These are phyloP conservation scores for Dorcus hopei DNA, from an alignment of 2,888 invertebrate species.

Conservation along the genomic window DNA sequence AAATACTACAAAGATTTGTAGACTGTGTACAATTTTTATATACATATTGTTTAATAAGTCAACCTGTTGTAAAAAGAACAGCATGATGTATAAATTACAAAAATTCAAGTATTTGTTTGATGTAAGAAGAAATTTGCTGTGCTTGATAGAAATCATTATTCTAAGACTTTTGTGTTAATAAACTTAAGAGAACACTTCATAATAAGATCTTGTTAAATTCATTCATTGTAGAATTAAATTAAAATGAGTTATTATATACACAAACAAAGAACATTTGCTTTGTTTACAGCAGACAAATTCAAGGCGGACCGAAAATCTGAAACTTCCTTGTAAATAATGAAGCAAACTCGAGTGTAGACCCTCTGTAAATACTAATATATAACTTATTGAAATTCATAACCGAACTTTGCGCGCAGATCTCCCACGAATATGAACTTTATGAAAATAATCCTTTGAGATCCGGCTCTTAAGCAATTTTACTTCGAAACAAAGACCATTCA, in stretches of 20 bases:
- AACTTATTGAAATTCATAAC: slow-evolving; percentile 46
- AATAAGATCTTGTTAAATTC: neutral
- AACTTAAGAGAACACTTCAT: too few species aligned
- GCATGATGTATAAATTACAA: too few species aligned
- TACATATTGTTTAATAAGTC: too few species aligned
- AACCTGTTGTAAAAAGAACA: too few species aligned
- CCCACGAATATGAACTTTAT: slow-evolving; percentile 38
- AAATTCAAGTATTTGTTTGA: too few species aligned
- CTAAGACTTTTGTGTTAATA: too few species aligned
- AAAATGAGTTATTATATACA: slow-evolving; percentile 14
- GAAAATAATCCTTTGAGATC: slow-evolving; percentile 37
- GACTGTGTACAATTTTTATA: too few species aligned
- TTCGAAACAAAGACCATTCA: slow-evolving; percentile 43
- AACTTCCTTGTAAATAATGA: slow-evolving; percentile 42
- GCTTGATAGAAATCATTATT: too few species aligned
- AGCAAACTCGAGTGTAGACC: slow-evolving; percentile 32
- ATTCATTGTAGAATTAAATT: slow-evolving; percentile 14
- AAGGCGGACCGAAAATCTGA: slow-evolving; percentile 38
- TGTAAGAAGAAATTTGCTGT: too few species aligned
- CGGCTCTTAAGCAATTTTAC: slow-evolving; percentile 37
- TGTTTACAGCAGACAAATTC: slow-evolving; percentile 39
- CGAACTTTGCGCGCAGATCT: slow-evolving; percentile 34
- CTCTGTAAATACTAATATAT: slow-evolving; percentile 45
- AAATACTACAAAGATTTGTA: too few species aligned
- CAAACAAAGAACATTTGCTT: slow-evolving; percentile 32